Evolutionary conservation across 2,888 invertebrate species (phyloP), one percentile per base, ranked within the genome.

Genomic region (Drosophila conformis): DNA sequence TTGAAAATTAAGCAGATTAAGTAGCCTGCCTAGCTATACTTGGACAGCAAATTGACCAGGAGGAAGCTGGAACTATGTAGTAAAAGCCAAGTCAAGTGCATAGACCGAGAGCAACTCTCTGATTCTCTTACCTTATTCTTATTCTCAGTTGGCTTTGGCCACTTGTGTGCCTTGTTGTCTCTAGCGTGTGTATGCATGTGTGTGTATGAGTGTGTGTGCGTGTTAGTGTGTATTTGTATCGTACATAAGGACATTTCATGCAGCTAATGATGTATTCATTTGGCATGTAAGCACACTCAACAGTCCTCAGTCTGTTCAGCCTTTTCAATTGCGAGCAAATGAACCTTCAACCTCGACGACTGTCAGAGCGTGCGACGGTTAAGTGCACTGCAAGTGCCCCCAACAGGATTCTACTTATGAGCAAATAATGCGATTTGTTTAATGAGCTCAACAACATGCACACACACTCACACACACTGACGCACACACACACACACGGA

Each of bases 211-310:
- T 49, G 21, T 46, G 56, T 31, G 48, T 48, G 56, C 62, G 42
- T 31, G 33, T 25, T 40, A 63, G 52, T 48, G 51, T 52, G 62
- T 29, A 15, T n/a, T n/a, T 54, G 56, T 63, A 31, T 75, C 68
- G 49, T 66, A 48, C 53, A 69, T 65, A 69, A 71, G 87, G 67
- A 83, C 84, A 90, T 73, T 81, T 89, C 69, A 82, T 87, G 78
- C 80, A 83, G 89, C 85, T 85, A 85, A 90, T 85, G 89, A 85
- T 83, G 85, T 90, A 85, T 85, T 85, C 85, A 90, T 73, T 90
- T 89, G 78, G 82, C 82, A 89, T 88, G 70, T 77, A 53, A 74
- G 64, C 64, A 75, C 75, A 36, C 65, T 78, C 58, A 18, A 67
- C 67, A 62, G 68, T 59, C 58, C 56, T 59, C 48, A 36, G 58